Conservation (phyloP, 2,797 vertebrate genomes). For the Leptodactylus fallax region DNA sequence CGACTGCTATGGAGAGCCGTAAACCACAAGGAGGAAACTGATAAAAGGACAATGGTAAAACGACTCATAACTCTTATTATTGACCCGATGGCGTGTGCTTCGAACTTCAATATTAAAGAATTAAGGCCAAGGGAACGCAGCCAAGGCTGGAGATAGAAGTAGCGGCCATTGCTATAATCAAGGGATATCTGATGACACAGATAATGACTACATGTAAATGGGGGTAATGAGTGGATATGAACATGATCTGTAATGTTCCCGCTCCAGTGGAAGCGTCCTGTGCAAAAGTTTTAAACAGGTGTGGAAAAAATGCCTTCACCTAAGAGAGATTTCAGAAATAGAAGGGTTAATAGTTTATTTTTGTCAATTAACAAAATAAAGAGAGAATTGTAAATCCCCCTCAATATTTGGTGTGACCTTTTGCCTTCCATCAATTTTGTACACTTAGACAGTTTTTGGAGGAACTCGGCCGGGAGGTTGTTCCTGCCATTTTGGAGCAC, state of each 20-base stretch:
- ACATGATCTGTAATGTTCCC: not conserved
- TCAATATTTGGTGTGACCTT: no score
- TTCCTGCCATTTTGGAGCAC: no score
- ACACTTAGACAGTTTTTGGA: no score
- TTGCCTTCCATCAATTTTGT: no score
- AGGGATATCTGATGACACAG: not conserved
- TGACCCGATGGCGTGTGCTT: not conserved
- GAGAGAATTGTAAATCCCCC: no score
- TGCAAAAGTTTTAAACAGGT: no score
- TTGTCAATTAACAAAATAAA: no score
- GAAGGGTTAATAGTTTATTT: no score
- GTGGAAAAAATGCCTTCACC: no score
- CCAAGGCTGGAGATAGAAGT: not conserved
- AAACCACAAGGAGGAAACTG: slow-evolving; percentile 84
- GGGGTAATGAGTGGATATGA: not conserved
- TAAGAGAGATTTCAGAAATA: no score
- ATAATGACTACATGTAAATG: not conserved
- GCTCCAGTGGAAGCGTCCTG: not conserved
- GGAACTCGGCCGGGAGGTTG: no score
- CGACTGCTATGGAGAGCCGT: slow-evolving; percentile 93
- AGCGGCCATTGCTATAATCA: not conserved
- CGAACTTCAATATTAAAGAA: not conserved
- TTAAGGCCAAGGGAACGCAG: not conserved
- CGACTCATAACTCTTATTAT: not conserved
- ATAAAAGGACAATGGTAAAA: slow-evolving; percentile 86